Percentiles rank a stretch among this genome's conserved stretches.
phyloP scores from a whole-genome alignment of 2,797 vertebrate species.

The Loris lydekkerianus region DNA sequence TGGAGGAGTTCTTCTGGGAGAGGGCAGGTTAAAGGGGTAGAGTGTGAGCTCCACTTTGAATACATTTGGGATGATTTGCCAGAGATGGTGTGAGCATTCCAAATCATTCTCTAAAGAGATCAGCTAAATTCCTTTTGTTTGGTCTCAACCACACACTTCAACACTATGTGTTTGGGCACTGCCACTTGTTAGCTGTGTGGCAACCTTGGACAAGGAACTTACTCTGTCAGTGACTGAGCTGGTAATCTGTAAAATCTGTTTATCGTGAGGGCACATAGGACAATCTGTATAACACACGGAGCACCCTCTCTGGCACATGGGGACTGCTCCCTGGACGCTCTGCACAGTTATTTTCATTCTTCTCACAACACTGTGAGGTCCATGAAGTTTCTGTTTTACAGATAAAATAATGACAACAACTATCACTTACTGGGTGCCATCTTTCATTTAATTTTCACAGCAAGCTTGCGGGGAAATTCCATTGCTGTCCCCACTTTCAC shows the following conservation, averaged over 20 bases:
- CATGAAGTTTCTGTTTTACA: not conserved
- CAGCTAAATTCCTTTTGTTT: not conserved
- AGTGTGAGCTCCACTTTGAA: not conserved
- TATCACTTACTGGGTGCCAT: not conserved
- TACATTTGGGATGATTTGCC: not conserved
- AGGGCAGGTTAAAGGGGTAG: not conserved
- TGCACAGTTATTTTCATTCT: not conserved
- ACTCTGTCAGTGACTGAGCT: constrained; percentile 1
- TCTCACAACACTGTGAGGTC: not conserved
- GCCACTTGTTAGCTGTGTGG: not conserved
- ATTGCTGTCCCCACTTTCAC: not conserved
- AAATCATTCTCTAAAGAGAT: not conserved
- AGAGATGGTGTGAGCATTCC: not conserved
- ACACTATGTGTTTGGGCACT: not conserved
- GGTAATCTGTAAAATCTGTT: not conserved
- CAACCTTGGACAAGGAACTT: not conserved
- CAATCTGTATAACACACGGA: not conserved
- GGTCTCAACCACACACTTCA: not conserved
- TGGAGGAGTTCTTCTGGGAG: not conserved
- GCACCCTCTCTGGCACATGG: not conserved
- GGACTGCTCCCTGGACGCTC: not conserved
- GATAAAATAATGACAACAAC: not conserved
- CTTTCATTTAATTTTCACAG: not conserved
- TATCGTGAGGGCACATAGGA: not conserved
- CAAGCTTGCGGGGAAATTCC: not conserved